Base-by-base conservation (phyloP, 2,888 invertebrate species). In the Brachylomia viminalis region DNA sequence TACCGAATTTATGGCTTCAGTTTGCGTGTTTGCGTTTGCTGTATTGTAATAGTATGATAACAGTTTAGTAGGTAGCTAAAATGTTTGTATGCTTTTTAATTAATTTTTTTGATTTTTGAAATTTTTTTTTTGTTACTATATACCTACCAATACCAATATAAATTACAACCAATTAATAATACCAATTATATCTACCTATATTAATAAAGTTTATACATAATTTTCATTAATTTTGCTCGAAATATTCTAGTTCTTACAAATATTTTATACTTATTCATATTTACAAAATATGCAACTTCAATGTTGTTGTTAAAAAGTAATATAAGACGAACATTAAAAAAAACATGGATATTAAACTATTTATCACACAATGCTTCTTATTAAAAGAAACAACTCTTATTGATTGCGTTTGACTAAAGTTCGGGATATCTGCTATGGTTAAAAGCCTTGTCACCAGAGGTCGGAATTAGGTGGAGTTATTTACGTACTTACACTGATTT, bases 361-460 rank as follows among this genome's bases (percentile, higher is more conserved):
- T 33, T 78, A 80, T 78, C 75, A 78, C 81, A 77, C 45, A 62
- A 27, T 45, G 17, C 23, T 64, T 56, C 62, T 30, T 47, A 42
- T 30, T 13, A 49, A 56, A 54, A 52, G 49, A 75, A 54, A 38
- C 33, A 47, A 8, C 0, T 27, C 7, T 45, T 70, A 38, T 77
- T 56, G 10, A 45, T 64, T 23, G 38, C n/a, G 1, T 52, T 79
- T 79, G 23, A 61, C 27, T 61, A 11, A 42, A 33, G 4, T 54
- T 56, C 4, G 6, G 6, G 54, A 30, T 30, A 68, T 56, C 23
- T 38, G 62, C 52, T 20, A 27, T 15, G 17, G 13, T n/a, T 52
- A 45, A 64, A n/a, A 54, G 54, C n/a, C 13, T 1, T n/a, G 13
- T n/a, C 6, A 11, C n/a, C n/a, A n/a, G n/a, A n/a, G n/a, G n/a